Conservation (phyloP, 1,140 invertebrate species). For the Catajapyx aquilonaris region DNA sequence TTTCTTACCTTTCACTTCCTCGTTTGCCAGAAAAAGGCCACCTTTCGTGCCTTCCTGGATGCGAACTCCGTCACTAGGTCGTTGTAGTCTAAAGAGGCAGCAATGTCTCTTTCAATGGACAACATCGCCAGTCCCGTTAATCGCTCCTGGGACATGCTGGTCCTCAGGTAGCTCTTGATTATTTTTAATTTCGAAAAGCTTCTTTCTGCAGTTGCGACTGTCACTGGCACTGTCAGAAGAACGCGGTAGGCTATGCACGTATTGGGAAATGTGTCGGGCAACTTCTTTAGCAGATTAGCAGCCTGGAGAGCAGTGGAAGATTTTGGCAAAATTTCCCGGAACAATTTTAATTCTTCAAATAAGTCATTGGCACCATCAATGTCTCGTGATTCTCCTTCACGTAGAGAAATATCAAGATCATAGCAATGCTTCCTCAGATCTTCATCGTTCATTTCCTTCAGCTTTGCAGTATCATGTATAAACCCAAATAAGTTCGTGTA, state of each 20-base stretch:
- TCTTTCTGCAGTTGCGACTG: slow-evolving; percentile 1
- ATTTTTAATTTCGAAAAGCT: slow-evolving; percentile 1
- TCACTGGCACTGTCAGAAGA: not conserved
- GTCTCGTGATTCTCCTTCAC: not conserved
- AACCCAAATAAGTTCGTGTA: not conserved
- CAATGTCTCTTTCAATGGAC: slow-evolving; percentile 1
- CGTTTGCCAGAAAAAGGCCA: no score
- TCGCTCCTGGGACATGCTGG: no score
- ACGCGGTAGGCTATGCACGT: not conserved
- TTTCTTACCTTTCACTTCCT: no score
- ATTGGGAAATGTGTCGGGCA: not conserved
- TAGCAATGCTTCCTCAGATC: not conserved
- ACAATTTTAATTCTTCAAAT: not conserved
- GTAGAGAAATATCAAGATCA: not conserved
- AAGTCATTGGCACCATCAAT: not conserved
- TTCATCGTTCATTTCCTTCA: slow-evolving; percentile 1
- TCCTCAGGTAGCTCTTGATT: not conserved
- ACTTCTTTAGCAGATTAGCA: not conserved
- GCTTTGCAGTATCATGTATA: not conserved
- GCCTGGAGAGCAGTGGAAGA: no score
- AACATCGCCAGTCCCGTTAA: no score
- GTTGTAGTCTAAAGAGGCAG: not conserved
- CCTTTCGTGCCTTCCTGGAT: not conserved
- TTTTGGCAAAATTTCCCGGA: not conserved
- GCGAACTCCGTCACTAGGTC: not conserved